Evolutionary conservation across 2,797 vertebrate genomes (phyloP), one percentile per base, ranked within the genome.

Genomic region (Botia almorhae): DNA sequence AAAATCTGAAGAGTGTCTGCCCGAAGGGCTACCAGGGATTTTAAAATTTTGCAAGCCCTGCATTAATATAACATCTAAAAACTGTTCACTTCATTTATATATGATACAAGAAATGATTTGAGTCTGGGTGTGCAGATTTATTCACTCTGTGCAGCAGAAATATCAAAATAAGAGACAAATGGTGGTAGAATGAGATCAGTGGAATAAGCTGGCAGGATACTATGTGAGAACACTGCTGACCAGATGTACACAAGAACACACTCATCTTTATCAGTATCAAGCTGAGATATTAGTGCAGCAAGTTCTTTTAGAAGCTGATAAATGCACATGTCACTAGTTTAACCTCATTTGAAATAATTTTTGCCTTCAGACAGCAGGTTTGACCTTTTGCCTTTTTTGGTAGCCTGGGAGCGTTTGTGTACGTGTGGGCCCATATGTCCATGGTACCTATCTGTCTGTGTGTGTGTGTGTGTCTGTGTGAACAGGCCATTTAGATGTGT

Each of bases 261-360:
- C 8, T 43, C 4, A 29, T 17, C 12, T 39, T 33, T 43, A 19
- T 23, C 16, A 50, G 50, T 13, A 60, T 77, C 65, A 78, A 48
- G 12, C 76, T 61, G 33, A 58, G 8, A 3, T 71, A 29, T 26
- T 16, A 56, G 8, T 68, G 29, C n/a, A 36, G 39, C 26, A 33
- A n/a, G 55, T 43, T 56, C 4, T 64, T 60, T 23, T n/a, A 60
- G 69, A 76, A 76, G 7, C n/a, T 77, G 68, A 83, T 76, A 46
- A 76, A 68, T 81, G 29, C 46, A 36, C 12, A 48, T 7, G 14
- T 60, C 78, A 73, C 17, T n/a, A 70, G 64, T 19, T 76, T 77
- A 83, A 73, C 69, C 73, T 50, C 69, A 53, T 26, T 51, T 81
- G 36, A 85, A 73, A 53, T 36, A 43, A 26, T 26, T 26, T 26